Percentiles rank a stretch among this genome's conserved stretches.
phyloP scores from a whole-genome alignment of 92 coral and sea anemone genomes.

The Epizoanthus stellaris region DNA sequence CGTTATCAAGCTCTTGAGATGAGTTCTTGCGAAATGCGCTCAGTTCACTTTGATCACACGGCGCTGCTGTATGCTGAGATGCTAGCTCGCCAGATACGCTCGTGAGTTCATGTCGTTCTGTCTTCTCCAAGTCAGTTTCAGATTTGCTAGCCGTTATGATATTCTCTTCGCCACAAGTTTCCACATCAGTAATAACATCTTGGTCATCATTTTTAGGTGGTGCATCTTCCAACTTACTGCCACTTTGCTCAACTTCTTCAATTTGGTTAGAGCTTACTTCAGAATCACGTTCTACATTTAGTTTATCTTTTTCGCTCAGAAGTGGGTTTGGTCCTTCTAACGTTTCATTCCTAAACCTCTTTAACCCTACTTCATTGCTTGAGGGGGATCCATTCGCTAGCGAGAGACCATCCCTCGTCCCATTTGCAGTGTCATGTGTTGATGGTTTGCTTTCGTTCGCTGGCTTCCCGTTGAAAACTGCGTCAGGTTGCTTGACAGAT shows the following conservation, averaged over 20 bases:
- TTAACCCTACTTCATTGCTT: neutral
- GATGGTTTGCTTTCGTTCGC: neutral
- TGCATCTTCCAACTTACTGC: neutral
- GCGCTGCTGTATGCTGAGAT: neutral
- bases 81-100: neutral
- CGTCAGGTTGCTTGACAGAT: neutral
- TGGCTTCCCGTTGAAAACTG: neutral
- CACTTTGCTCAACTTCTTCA: neutral
- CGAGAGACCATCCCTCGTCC: neutral
- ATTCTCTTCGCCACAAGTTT: neutral
- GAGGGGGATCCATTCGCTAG: neutral
- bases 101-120: neutral
- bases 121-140: constrained; percentile 2
- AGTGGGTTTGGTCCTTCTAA: neutral
- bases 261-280: neutral
- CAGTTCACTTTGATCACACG: neutral
- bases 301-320: neutral
- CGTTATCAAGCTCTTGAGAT: too few species aligned
- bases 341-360: constrained; percentile 6
- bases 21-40: neutral
- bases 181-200: neutral
- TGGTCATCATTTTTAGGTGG: neutral
- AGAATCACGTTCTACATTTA: neutral
- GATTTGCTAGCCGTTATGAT: neutral
- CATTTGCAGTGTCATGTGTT: neutral